A percentile compares a stretch with the other conserved stretches of the same genome.
Conservation (phyloP, 2,888 invertebrate species). For the Cancer borealis region DNA sequence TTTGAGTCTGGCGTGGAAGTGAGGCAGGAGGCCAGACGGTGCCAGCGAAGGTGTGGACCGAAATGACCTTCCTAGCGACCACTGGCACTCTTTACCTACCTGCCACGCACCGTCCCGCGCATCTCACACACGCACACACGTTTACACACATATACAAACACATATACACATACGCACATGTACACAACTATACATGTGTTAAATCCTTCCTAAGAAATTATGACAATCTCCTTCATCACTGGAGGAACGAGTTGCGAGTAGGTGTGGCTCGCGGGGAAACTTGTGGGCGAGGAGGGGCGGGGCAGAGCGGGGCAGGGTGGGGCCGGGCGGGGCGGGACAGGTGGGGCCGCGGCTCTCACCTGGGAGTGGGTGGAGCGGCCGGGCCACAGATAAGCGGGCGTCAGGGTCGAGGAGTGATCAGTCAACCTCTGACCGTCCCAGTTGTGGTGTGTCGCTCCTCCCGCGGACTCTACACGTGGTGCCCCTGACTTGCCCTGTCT, state of each 20-base stretch:
- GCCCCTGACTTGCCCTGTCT: background rate
- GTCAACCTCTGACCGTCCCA: constrained; percentile 61
- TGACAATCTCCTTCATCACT: background rate
- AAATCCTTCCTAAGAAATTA: background rate
- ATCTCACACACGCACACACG: background rate
- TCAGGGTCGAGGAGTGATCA: constrained; percentile 69
- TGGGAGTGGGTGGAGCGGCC: constrained; percentile 68
- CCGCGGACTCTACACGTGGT: constrained; percentile 60
- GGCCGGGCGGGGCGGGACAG: background rate
- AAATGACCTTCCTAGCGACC: constrained; percentile 5
- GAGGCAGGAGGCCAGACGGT: background rate
- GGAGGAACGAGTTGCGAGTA: background rate
- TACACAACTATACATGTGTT: background rate
- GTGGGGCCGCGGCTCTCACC: constrained; percentile 46
- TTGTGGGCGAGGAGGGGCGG: background rate
- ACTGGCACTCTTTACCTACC: background rate
- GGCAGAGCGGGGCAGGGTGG: constrained; percentile 13
- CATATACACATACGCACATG: background rate
- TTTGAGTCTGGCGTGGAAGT: background rate
- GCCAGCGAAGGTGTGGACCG: background rate
- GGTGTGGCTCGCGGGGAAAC: background rate
- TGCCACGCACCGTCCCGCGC: constrained; percentile 29
- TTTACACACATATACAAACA: background rate
- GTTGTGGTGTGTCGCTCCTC: constrained; percentile 48
- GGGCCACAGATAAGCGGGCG: constrained; percentile 66